A percentile compares a stretch with the other conserved stretches of the same genome.
These are phyloP conservation scores for Andrena fulva DNA, from an alignment of 2,888 invertebrate species.

Conservation along the genomic window DNA sequence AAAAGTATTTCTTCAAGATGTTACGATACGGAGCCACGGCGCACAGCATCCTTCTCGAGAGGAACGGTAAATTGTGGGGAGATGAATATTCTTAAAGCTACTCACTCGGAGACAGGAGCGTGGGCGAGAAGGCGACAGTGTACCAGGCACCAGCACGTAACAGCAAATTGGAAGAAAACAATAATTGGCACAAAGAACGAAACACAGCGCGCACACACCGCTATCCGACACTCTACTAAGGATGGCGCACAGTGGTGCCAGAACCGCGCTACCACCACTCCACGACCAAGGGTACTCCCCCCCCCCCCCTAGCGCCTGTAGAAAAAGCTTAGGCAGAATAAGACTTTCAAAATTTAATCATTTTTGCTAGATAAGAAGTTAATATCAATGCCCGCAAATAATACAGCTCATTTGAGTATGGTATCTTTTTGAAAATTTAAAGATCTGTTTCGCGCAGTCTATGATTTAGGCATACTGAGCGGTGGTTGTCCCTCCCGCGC, in stretches of 20 bases:
- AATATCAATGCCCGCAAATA: too few species aligned
- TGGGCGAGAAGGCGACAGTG: not conserved
- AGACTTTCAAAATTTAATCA: too few species aligned
- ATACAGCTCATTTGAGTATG: too few species aligned
- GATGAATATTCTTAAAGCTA: not conserved
- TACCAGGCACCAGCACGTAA: not conserved
- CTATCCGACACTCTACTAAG: conserved; percentile 27
- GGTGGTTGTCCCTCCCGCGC: not conserved
- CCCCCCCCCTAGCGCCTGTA: too few species aligned
- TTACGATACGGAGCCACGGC: not conserved
- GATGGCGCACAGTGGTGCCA: not conserved
- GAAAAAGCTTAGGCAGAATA: too few species aligned
- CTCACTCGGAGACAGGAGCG: conserved; percentile 18
- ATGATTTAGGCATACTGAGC: not conserved
- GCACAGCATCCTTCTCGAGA: conserved; percentile 35
- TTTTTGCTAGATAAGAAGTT: too few species aligned
- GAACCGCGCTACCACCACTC: too few species aligned
- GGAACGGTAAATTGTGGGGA: not conserved
- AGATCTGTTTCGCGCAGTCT: too few species aligned
- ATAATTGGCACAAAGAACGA: conserved; percentile 1
- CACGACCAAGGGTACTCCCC: too few species aligned
- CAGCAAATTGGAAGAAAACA: conserved; percentile 7
- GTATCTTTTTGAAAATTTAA: too few species aligned
- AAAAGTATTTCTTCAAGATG: not conserved
- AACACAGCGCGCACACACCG: not conserved